Base-by-base conservation (phyloP, 2,888 invertebrate genomes). In the Anodontia alba region DNA sequence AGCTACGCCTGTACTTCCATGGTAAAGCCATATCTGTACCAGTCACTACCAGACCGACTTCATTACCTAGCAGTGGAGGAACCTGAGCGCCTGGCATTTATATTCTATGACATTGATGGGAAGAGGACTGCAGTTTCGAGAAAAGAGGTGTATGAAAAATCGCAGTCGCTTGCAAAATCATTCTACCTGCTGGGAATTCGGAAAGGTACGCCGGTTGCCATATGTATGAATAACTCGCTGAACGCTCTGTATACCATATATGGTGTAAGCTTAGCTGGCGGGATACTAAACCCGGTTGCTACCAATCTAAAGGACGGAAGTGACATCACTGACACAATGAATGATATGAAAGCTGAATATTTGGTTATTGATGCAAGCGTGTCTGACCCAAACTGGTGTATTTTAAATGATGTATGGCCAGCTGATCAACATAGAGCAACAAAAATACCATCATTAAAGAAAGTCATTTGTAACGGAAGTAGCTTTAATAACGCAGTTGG, bases 261-360 rank as follows among this genome's bases (percentile, higher is more conserved):
- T 38, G 81, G 54, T 17, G 62, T 78, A 2, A 49, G 51, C 5
- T 38, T 73, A 20, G 75, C 75, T 17, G 81, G 76, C 5, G 81
- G 75, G 12, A 46, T 81, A 17, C 75, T 68, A 17, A 43, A 72
- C 20, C 71, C 42, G n/a, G 20, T 62, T 0, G 31, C 70, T 1
- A 57, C 69, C 17, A 68, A 70, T n/a, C n/a, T 76, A 10, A 76
- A 76, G 51, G 81, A 81, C 49, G 76, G 70, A 33, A 77, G 77
- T 46, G 81, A 81, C 70, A 20, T 77, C n/a, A 51, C 62, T 5
- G 54, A 23, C 5, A 29, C n/a, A 10, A 23, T 77, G 23, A 57
- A n/a, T 20, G 46, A 68, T 38, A 36, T 69, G 68, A 36, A 46
- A 12, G 71, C 71, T 20, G 42, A 29, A 42, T 68, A 67, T 67